These are phyloP conservation scores for Morpho deidamia DNA, from an alignment of 2,888 invertebrate species.

Conservation along the genomic window DNA sequence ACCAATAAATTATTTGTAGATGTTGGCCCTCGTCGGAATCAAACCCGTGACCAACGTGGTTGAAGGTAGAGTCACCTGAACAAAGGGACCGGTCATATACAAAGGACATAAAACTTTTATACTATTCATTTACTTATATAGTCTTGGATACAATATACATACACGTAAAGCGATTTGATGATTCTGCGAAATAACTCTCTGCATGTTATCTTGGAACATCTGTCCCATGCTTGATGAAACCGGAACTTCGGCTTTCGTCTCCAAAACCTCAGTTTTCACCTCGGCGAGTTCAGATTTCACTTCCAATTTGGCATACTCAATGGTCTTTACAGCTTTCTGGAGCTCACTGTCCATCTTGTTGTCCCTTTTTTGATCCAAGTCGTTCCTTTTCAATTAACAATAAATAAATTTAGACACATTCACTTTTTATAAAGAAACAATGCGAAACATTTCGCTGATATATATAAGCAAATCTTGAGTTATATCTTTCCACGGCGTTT, in stretches of 20 bases:
- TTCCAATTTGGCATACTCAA: slow-evolving; percentile 48
- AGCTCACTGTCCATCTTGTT: slow-evolving; percentile 59
- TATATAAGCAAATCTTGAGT: too few species aligned
- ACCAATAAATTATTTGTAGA: too few species aligned
- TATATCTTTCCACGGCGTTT: too few species aligned
- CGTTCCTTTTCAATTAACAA: slow-evolving; percentile 38
- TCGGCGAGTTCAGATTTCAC: slow-evolving; percentile 44
- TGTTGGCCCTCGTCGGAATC: too few species aligned
- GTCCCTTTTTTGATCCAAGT: slow-evolving; percentile 48
- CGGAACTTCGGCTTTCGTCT: slow-evolving; percentile 42
- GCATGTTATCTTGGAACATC: slow-evolving; percentile 51
- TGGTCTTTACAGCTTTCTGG: slow-evolving; percentile 61
- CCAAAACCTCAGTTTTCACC: slow-evolving; percentile 44
- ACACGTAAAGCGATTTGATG: slow-evolving; percentile 47
- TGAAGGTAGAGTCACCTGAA: too few species aligned
- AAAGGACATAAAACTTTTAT: too few species aligned
- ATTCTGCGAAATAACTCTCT: slow-evolving; percentile 51
- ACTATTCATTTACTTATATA: too few species aligned
- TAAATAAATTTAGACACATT: too few species aligned
- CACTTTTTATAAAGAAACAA: too few species aligned
- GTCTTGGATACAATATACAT: neutral
- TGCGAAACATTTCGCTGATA: too few species aligned
- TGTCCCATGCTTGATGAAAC: slow-evolving; percentile 34
- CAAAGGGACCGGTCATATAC: too few species aligned
- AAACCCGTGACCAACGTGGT: too few species aligned